Evolutionary conservation across 2,888 invertebrate species (phyloP).

Genomic region (Beris morrisii): DNA sequence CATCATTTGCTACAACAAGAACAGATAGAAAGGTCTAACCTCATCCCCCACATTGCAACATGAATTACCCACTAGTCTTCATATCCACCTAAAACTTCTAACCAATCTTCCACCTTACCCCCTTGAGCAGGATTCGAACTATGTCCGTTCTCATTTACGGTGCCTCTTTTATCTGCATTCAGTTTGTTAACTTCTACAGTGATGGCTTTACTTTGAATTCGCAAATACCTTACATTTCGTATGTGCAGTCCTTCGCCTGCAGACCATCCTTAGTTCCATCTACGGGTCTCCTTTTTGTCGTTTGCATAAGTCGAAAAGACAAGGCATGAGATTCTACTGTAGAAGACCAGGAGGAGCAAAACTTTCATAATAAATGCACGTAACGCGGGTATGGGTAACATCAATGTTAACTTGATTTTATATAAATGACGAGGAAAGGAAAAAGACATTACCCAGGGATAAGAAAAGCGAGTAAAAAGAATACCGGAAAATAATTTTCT

Average conservation of each 20-base stretch:
- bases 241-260: conserved; percentile 13
- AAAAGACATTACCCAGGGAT: too few species aligned
- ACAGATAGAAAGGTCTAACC: conserved; percentile 16
- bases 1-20: background rate
- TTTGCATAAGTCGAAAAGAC: conserved; percentile 6
- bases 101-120: conserved; percentile 9
- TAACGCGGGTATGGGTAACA: too few species aligned
- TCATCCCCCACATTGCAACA: conserved; percentile 9
- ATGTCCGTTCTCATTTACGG: conserved; percentile 9
- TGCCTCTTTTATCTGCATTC: conserved; percentile 28
- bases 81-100: conserved; percentile 30
- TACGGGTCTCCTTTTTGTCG: conserved; percentile 15
- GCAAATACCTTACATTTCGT: conserved; percentile 17
- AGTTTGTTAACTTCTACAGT: conserved; percentile 32
- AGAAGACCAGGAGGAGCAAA: conserved; percentile 2
- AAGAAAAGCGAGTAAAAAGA: too few species aligned
- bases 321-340: conserved; percentile 10
- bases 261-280: conserved; percentile 29
- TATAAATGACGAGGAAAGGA: too few species aligned
- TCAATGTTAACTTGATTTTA: too few species aligned
- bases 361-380: conserved; percentile 16
- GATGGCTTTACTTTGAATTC: conserved; percentile 31
- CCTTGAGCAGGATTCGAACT: conserved; percentile 15
- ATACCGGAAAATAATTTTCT: too few species aligned
- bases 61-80: conserved; percentile 24